Evolutionary conservation across 1,140 invertebrate genomes (phyloP).

Genomic region (Chrysomallon squamiferum): DNA sequence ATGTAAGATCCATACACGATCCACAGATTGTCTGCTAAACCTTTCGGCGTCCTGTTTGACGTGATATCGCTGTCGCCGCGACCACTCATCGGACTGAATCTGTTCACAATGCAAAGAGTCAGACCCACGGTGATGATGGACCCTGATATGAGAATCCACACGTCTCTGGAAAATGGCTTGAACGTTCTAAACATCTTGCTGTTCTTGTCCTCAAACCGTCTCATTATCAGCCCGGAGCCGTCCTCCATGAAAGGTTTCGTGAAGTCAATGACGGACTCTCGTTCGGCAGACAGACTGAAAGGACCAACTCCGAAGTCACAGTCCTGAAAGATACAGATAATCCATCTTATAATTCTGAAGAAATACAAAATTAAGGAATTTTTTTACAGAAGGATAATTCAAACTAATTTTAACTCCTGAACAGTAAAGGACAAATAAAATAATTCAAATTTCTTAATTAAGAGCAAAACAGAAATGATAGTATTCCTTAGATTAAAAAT

Average conservation of each 20-base stretch:
- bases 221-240: slow-evolving; percentile 76
- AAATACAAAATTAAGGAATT: too few species aligned
- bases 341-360: too few species aligned
- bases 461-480: too few species aligned
- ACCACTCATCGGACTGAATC: background rate
- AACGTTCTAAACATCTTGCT: slow-evolving; percentile 78
- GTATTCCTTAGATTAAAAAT: too few species aligned
- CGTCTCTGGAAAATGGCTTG: slow-evolving; percentile 14
- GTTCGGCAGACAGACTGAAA: slow-evolving; percentile 44
- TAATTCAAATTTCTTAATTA: too few species aligned
- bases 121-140: slow-evolving; percentile 15
- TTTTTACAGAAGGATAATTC: too few species aligned
- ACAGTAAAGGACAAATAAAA: too few species aligned
- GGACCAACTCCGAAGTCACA: slow-evolving; percentile 51
- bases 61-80: too few species aligned
- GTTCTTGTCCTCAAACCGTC: slow-evolving; percentile 90
- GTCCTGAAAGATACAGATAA: too few species aligned
- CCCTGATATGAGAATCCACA: slow-evolving; percentile 21
- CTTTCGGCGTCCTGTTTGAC: background rate
- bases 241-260: slow-evolving; percentile 54
- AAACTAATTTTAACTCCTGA: too few species aligned
- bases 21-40: slow-evolving; percentile 23
- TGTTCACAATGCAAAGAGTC: slow-evolving; percentile 10
- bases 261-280: slow-evolving; percentile 51
- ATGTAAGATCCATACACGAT: slow-evolving; percentile 26